Base-by-base conservation (phyloP, 1,140 invertebrate species). In the Microvelia longipes region DNA sequence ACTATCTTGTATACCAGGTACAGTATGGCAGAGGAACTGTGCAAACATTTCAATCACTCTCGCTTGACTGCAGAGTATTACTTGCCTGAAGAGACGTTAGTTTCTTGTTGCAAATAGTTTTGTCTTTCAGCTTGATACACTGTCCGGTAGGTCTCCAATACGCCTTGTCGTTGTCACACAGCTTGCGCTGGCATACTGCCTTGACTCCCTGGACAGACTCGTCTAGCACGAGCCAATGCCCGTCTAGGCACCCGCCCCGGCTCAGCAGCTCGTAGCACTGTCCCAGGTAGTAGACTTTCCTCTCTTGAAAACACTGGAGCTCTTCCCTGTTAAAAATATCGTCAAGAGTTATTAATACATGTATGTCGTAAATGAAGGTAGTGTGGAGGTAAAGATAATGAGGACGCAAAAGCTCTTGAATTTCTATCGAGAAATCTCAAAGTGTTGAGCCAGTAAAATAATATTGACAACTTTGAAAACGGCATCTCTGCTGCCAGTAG, bases 171-270 rank as follows among this genome's bases (percentile, higher is more conserved):
- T 29, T 14, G 1, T 2, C 11, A 29, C 71, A 72, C 65, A 28
- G 29, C 28, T 27, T 70, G 2, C 19, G 24, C 5, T n/a, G 62
- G 28, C 71, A 72, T 25, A 66, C 66, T 2, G 64, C 28, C 64
- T 35, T 13, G 26, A 72, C 28, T 1, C 24, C 61, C 28, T 68
- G 30, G 1, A 26, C 62, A 11, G 19, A 0, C 1, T 35, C 2
- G 35, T 72, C 71, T 63, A 72, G 30, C 1, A 72, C 68, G 28
- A 72, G 63, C 71, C 71, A 72, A n/a, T 72, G 24, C 15, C 60
- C 35, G 25, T 67, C 29, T 2, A n/a, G 29, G 50, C 71, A 72
- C 1, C 61, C 50, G 1, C 63, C 68, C n/a, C 62, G 29, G 2
- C 60, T 27, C 25, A 72, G 66, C 1, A 72, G 35, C 2, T 69